Evolutionary conservation across 2,888 invertebrate genomes (phyloP).

Genomic region (Eledona agricola): DNA sequence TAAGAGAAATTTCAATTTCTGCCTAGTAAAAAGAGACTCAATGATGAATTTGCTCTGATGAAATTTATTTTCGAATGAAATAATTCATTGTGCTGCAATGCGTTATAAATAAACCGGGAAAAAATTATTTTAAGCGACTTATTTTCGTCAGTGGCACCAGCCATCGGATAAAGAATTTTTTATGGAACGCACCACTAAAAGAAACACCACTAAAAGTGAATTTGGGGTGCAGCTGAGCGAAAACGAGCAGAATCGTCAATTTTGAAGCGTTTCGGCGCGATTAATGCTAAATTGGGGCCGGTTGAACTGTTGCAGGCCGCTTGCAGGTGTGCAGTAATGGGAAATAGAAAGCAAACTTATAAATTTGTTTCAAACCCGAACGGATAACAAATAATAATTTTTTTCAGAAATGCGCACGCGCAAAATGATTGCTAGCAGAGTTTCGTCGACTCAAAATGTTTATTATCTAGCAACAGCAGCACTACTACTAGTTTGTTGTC

Average conservation of each 20-base stretch:
- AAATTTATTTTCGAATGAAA: slow-evolving; percentile 3
- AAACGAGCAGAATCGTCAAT: no score
- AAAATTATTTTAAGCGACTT: slow-evolving; percentile 9
- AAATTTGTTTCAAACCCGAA: neutral
- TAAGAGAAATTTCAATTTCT: no score
- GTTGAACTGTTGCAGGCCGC: no score
- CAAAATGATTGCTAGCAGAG: slow-evolving; percentile 40
- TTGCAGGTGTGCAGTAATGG: neutral
- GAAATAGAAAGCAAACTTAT: slow-evolving; percentile 4
- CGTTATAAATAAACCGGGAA: slow-evolving; percentile 6
- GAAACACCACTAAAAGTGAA: no score
- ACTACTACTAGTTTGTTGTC: slow-evolving; percentile 33
- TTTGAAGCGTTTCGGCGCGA: no score
- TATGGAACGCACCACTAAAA: no score
- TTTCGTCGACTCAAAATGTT: slow-evolving; percentile 35
- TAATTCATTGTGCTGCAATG: slow-evolving; percentile 1
- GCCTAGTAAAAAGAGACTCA: no score
- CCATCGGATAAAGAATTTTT: no score
- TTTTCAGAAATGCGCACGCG: slow-evolving; percentile 41
- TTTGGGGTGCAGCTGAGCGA: no score
- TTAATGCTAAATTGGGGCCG: no score
- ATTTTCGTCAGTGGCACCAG: slow-evolving; percentile 1
- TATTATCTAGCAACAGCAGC: slow-evolving; percentile 35
- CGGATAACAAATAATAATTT: slow-evolving; percentile 33
- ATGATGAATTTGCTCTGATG: no score